phyloP scores from a whole-genome alignment of 2,888 invertebrate species.

The Nowickia ferox region DNA sequence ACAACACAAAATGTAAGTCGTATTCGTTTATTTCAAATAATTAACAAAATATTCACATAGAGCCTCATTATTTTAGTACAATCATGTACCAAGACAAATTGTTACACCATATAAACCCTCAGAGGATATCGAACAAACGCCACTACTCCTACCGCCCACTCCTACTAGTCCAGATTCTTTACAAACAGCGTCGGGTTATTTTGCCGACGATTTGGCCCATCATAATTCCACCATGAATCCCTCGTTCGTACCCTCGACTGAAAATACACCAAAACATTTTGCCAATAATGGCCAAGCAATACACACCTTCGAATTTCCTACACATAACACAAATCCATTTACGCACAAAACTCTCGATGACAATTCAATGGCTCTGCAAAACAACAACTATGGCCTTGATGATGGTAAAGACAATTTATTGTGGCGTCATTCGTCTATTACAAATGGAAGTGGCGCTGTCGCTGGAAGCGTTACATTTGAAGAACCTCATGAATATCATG shows the following conservation, averaged over 20 bases:
- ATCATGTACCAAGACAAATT: slow-evolving; percentile 93
- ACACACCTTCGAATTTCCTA: slow-evolving; percentile 81
- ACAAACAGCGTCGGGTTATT: slow-evolving; percentile 83
- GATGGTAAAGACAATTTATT: slow-evolving; percentile 65
- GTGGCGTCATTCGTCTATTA: slow-evolving; percentile 62
- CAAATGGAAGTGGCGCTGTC: slow-evolving; percentile 66
- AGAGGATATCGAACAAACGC: slow-evolving; percentile 90
- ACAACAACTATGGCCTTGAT: slow-evolving; percentile 81
- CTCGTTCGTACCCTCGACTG: slow-evolving; percentile 82
- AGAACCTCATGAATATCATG: slow-evolving; percentile 89
- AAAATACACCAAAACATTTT: slow-evolving; percentile 81
- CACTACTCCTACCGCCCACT: slow-evolving; percentile 85
- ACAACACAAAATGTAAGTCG: slow-evolving; percentile 82
- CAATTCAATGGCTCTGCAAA: slow-evolving; percentile 78
- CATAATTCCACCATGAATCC: slow-evolving; percentile 82
- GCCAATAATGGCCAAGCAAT: slow-evolving; percentile 76
- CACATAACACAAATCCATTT: slow-evolving; percentile 81
- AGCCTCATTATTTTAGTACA: slow-evolving; percentile 84
- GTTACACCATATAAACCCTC: slow-evolving; percentile 95
- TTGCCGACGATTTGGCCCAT: slow-evolving; percentile 78
- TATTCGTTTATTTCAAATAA: neutral
- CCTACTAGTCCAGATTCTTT: slow-evolving; percentile 83
- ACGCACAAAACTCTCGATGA: slow-evolving; percentile 75
- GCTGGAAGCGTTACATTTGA: slow-evolving; percentile 79
- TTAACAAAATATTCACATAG: neutral